Evolutionary conservation across 1,140 invertebrate species (phyloP).

Genomic region (Drosophila seguyi): DNA sequence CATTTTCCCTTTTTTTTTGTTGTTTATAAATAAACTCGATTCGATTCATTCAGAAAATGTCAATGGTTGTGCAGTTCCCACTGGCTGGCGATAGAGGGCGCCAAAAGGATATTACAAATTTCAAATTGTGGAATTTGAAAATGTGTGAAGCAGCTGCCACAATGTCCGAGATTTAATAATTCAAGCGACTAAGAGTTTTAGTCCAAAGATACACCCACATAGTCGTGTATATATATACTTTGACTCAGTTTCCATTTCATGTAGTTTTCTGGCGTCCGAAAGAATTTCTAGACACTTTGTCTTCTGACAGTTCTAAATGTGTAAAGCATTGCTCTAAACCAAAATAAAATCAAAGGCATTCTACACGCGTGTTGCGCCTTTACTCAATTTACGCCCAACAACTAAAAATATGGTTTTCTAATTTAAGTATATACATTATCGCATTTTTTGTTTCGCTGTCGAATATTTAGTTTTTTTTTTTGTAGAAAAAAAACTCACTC

Average conservation of each 20-base stretch:
- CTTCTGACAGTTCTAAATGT: slow-evolving; percentile 78
- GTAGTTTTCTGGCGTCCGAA: slow-evolving; percentile 16
- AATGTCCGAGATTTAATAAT: slow-evolving; percentile 19
- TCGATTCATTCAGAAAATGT: slow-evolving; percentile 49
- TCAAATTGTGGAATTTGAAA: slow-evolving; percentile 10
- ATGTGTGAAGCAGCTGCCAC: slow-evolving; percentile 16
- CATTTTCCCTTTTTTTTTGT: background rate
- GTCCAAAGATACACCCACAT: slow-evolving; percentile 3
- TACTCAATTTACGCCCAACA: slow-evolving; percentile 31
- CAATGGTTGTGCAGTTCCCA: slow-evolving; percentile 21
- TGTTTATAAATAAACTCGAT: slow-evolving; percentile 34
- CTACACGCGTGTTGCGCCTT: slow-evolving; percentile 25
- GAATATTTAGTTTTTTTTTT: slow-evolving; percentile 5
- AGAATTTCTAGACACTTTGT: slow-evolving; percentile 57
- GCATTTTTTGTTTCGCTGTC: background rate
- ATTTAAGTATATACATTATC: slow-evolving; percentile 37
- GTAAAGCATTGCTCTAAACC: slow-evolving; percentile 42
- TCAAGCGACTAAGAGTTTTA: slow-evolving; percentile 20
- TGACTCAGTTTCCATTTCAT: slow-evolving; percentile 41
- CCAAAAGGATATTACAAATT: slow-evolving; percentile 9
- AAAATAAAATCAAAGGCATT: slow-evolving; percentile 45
- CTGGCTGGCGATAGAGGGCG: slow-evolving; percentile 19
- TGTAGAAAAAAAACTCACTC: slow-evolving; percentile 13
- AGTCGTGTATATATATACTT: background rate
- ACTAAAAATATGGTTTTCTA: slow-evolving; percentile 47